A percentile compares a stretch with the other conserved stretches of the same genome.
These are phyloP conservation scores for Aeoliscus strigatus DNA, from an alignment of 2,797 vertebrate genomes.

Conservation along the genomic window DNA sequence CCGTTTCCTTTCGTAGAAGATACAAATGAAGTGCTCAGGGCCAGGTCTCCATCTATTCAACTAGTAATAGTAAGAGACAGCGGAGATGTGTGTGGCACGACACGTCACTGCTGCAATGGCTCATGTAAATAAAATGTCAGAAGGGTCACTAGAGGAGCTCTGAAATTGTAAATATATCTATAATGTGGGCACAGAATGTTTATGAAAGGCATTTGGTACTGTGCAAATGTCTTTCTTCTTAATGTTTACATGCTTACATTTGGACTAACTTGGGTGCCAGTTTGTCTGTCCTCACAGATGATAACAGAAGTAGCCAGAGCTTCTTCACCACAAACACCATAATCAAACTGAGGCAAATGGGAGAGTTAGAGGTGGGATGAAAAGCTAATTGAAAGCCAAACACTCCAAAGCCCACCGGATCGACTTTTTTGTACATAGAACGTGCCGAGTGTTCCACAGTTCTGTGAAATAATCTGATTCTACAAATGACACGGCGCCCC, in stretches of 20 bases:
- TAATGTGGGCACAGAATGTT: constrained; percentile 3
- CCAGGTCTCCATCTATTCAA: constrained; percentile 32
- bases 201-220: too few species aligned
- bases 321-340: constrained; percentile 23
- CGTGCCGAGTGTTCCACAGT: constrained; percentile 61
- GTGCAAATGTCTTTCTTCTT: too few species aligned
- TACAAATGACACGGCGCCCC: constrained; percentile 63
- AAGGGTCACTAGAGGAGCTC: constrained; percentile 19
- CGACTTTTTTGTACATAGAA: constrained; percentile 27
- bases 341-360: constrained; percentile 48
- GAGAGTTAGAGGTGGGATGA: constrained; percentile 31
- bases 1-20: constrained; percentile 50
- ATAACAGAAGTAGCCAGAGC: constrained; percentile 24
- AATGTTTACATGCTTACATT: constrained; percentile 26
- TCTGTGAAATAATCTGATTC: constrained; percentile 56
- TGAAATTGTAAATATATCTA: neutral
- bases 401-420: constrained; percentile 51
- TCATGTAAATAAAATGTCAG: constrained; percentile 21
- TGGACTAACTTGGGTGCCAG: constrained; percentile 10
- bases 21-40: constrained; percentile 49
- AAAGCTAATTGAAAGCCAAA: constrained; percentile 71
- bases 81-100: constrained; percentile 40
- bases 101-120: constrained; percentile 17
- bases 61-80: constrained; percentile 63
- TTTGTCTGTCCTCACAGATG: constrained; percentile 21